Evolutionary conservation across 1,140 invertebrate species (phyloP), one percentile per base, ranked within the genome.

Genomic region (Scaptomyza montana): DNA sequence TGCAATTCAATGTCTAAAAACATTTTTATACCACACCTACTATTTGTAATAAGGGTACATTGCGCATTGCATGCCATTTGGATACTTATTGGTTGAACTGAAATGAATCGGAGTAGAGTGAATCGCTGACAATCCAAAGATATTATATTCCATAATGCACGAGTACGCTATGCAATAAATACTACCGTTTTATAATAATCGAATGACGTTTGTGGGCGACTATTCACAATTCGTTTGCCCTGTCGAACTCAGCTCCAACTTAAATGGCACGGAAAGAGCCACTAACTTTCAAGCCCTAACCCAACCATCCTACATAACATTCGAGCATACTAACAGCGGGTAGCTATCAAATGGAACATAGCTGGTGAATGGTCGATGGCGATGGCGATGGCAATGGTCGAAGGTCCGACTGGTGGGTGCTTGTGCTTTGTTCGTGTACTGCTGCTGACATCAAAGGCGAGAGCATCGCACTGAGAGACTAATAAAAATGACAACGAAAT

Each of bases 401-500:
- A 43, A 54, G 62, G 55, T 53, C 62, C 45, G 62, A 25, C 30
- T 54, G 39, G 9, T 13, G 39, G 59, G 41, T 51, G 55, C 54
- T 12, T 9, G 9, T 39, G 36, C 36, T 39, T 9, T 39, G 36
- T 9, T 39, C 8, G 36, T 39, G 39, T 12, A 51, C 49, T 56
- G 63, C 56, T 61, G 75, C 43, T 61, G 76, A 79, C 80, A 77
- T 79, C 73, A 85, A 85, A 85, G 69, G 68, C 59, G 41, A 57
- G 55, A 76, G 63, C 63, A 63, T 50, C 68, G 57, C 65, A 80
- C 73, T 71, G 65, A 68, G 60, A 65, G 68, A 77, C 78, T 81
- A 86, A 81, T 85, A 85, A 85, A 85, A 85, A 85, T 86, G 77
- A 66, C 81, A 86, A 86, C 82, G 78, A 86, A 86, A 86, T 86